Evolutionary conservation across 2,888 invertebrate genomes (phyloP), one percentile per base, ranked within the genome.

Genomic region (Podabrus alpinus): DNA sequence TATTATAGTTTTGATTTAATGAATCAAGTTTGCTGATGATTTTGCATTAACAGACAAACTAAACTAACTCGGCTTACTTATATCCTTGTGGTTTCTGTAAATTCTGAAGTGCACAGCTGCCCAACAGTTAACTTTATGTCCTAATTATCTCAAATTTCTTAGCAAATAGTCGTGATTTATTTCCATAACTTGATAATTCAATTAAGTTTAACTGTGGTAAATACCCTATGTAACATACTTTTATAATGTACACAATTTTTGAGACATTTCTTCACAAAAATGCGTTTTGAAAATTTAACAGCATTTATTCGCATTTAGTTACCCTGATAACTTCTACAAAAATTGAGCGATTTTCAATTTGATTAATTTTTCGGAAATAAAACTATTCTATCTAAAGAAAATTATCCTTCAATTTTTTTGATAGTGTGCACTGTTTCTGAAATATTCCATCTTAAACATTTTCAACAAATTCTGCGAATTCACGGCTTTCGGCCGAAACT

Each of bases 21-120:
- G 59, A 25, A 3, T 17, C 15, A 72, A 72, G 68, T 72, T 72
- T 72, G 15, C 72, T 68, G 62, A 19, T 64, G 29, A 64, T 61
- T 68, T 62, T 68, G 62, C 24, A 66, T 73, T 73, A 19, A 66
- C 66, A 64, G 45, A 45, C 45, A 45, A n/a, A 45, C n/a, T 45
- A 45, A 45, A 45, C 45, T 45, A 45, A 45, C 45, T 45, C 73
- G 66, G 66, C 61, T 61, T 73, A 73, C 73, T 73, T 73, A 69
- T 68, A 45, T 67, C 45, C 59, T 69, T 73, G 73, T 21, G 73
- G 73, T 69, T 73, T 59, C 24, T 68, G 69, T 73, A 73, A 73
- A 73, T 73, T 64, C 73, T 73, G 66, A 69, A 64, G 25, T 59
- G 25, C 73, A 66, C 73, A 73, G 73, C 69, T 73, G 73, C 69